These are phyloP conservation scores for Pipa parva DNA, from an alignment of 2,113 vertebrate genomes.

Conservation along the genomic window DNA sequence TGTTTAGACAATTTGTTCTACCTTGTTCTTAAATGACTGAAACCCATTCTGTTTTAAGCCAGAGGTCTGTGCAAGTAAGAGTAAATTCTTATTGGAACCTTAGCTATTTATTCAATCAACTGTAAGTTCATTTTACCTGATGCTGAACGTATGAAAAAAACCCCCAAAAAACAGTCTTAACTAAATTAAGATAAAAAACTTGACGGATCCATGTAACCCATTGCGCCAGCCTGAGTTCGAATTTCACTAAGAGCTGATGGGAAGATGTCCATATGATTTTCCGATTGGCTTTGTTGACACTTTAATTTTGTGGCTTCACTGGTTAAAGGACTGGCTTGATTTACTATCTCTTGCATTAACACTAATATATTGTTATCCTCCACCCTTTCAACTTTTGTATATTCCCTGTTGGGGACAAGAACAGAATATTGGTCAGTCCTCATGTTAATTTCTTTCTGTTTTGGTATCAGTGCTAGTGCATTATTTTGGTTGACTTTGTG, in stretches of 20 bases:
- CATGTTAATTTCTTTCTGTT: constrained; percentile 46
- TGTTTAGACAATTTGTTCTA: constrained; percentile 40
- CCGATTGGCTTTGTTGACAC: constrained; percentile 43
- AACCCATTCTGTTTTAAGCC: constrained; percentile 31
- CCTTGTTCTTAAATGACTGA: constrained; percentile 40
- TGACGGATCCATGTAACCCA: constrained; percentile 82
- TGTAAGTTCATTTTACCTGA: not conserved
- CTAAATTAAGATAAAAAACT: constrained; percentile 55
- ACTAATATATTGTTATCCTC: constrained; percentile 66
- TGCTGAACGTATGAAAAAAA: constrained; percentile 14
- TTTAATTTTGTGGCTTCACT: constrained; percentile 50
- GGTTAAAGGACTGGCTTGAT: constrained; percentile 35
- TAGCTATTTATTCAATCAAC: not conserved
- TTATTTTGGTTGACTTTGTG: constrained; percentile 72
- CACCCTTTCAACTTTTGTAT: constrained; percentile 78
- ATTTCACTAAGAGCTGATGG: constrained; percentile 34
- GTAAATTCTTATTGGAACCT: constrained; percentile 28
- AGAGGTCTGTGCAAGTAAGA: constrained; percentile 25
- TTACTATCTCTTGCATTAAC: constrained; percentile 62
- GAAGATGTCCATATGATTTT: constrained; percentile 51
- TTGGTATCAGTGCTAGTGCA: constrained; percentile 66
- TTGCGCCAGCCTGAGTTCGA: constrained; percentile 46
- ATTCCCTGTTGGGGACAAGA: constrained; percentile 62
- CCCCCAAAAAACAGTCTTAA: constrained; percentile 7
- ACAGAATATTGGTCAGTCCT: constrained; percentile 41